These are phyloP conservation scores for Rhea americana DNA, from an alignment of 2,113 vertebrate species.

Conservation along the genomic window DNA sequence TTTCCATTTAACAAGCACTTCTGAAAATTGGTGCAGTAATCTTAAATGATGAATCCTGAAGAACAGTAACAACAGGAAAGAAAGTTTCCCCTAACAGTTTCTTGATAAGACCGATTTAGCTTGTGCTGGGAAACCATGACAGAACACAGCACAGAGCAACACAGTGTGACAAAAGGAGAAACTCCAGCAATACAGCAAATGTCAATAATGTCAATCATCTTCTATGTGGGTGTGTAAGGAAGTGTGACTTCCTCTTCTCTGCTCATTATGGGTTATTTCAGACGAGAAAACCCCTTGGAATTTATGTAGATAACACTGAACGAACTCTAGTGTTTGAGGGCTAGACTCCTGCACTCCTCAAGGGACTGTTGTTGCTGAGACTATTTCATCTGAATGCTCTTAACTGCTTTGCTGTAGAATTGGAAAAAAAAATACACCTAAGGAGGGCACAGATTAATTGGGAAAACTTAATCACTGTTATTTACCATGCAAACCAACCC, in stretches of 20 bases:
- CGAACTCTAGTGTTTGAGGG: background rate
- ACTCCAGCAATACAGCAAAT: background rate
- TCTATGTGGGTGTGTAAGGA: conserved; percentile 11
- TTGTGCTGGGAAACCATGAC: conserved; percentile 4
- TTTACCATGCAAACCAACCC: background rate
- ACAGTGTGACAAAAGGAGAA: background rate
- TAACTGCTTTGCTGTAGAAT: background rate
- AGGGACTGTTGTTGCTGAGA: background rate
- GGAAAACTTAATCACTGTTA: background rate
- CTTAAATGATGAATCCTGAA: background rate
- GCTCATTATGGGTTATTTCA: background rate
- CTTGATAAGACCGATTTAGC: background rate
- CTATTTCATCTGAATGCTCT: background rate
- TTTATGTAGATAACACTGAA: background rate
- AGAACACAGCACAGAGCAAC: background rate
- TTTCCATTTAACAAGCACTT: background rate
- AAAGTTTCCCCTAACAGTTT: conserved; percentile 27
- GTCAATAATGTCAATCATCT: background rate
- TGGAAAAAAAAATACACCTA: background rate
- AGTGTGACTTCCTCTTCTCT: conserved; percentile 49
- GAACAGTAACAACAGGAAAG: background rate
- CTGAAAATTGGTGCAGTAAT: background rate
- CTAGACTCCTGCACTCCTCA: background rate
- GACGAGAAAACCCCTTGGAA: conserved; percentile 18
- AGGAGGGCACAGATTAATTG: background rate